phyloP scores from a whole-genome alignment of 2,797 vertebrate species.

The Chelon labrosus region DNA sequence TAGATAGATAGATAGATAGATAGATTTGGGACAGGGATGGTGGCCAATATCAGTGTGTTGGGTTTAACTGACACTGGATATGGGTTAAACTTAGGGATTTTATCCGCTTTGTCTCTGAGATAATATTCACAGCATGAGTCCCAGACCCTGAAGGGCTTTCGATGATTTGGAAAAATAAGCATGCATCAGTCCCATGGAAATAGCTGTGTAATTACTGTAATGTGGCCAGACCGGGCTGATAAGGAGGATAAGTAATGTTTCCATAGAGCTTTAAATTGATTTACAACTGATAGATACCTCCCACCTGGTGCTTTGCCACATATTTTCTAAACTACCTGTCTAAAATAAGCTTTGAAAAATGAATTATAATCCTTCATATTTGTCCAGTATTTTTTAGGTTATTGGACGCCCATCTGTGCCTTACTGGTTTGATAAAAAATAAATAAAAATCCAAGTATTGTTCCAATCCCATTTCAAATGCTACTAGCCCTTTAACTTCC shows the following conservation, averaged over 20 bases:
- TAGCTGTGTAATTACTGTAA: constrained; percentile 36
- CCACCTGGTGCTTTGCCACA: constrained; percentile 5
- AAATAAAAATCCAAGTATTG: constrained; percentile 8
- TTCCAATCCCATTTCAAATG: constrained; percentile 32
- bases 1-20: not conserved
- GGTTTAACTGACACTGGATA: constrained; percentile 23
- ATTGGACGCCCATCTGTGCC: not conserved
- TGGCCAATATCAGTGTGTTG: constrained; percentile 32
- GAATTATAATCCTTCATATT: not conserved
- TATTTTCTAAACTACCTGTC: no score
- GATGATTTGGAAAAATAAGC: constrained; percentile 44
- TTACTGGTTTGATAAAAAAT: not conserved
- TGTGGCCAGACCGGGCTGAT: constrained; percentile 7
- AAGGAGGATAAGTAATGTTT: constrained; percentile 21
- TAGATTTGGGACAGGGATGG: constrained; percentile 35
- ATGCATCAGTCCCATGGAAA: constrained; percentile 24
- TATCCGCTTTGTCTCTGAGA: constrained; percentile 3
- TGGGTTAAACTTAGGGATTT: constrained; percentile 29
- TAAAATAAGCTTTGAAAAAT: constrained; percentile 1
- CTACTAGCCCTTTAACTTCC: constrained; percentile 19
- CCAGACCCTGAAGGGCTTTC: constrained; percentile 8
- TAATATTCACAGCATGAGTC: constrained; percentile 18
- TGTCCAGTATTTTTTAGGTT: constrained; percentile 2
- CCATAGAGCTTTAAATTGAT: constrained; percentile 17
- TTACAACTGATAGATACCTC: constrained; percentile 12